Conservation (phyloP, 2,888 invertebrate species). For the Drepanosiphum platanoidis region DNA sequence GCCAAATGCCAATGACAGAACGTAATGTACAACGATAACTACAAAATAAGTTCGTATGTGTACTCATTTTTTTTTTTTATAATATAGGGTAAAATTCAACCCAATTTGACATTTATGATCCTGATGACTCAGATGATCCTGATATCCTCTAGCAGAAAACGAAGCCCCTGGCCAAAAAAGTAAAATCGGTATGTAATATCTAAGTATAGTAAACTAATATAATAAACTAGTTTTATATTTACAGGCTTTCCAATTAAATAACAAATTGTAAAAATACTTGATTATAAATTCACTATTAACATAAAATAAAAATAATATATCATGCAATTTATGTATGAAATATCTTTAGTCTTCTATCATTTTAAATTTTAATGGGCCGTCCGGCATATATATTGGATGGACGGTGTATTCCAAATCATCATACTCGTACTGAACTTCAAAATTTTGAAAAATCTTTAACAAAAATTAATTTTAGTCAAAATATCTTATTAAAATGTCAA, state of each 20-base stretch:
- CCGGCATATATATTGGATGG: constrained; percentile 88
- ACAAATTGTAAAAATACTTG: neutral
- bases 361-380: constrained; percentile 80
- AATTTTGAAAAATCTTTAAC: constrained; percentile 76
- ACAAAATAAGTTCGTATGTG: no score
- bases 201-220: no score
- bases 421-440: constrained; percentile 81
- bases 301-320: no score
- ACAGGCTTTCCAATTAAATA: neutral
- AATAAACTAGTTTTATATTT: neutral
- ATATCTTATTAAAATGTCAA: neutral
- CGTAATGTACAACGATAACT: no score
- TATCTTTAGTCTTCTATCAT: constrained; percentile 62
- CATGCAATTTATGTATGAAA: neutral
- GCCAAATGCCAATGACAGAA: no score
- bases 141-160: no score
- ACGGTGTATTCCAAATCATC: constrained; percentile 82
- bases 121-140: no score
- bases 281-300: neutral
- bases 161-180: no score
- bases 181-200: no score
- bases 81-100: no score
- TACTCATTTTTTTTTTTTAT: no score
- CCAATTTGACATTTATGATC: no score
- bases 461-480: neutral